phyloP scores from a whole-genome alignment of 2,888 invertebrate genomes.

The Bellardia pandia region DNA sequence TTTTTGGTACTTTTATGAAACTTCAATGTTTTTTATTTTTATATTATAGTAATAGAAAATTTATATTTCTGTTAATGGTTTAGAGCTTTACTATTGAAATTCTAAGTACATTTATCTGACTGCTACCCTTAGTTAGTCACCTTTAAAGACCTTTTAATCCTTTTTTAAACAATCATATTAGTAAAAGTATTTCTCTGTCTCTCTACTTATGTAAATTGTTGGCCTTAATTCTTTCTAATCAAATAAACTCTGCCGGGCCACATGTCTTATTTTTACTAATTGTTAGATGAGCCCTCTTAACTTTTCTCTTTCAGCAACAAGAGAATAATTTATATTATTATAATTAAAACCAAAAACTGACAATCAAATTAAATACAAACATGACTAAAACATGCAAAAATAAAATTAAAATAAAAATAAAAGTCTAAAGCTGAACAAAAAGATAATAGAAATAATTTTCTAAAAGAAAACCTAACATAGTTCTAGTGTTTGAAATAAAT shows the following conservation, averaged over 20 bases:
- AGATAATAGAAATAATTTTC: neutral
- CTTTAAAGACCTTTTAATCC: no score
- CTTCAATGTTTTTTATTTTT: no score
- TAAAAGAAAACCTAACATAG: neutral
- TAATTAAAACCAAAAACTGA: slow-evolving; percentile 71
- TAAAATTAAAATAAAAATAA: slow-evolving; percentile 7
- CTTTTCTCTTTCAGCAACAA: slow-evolving; percentile 4
- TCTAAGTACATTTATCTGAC: no score
- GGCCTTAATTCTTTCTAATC: no score
- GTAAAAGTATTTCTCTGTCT: no score
- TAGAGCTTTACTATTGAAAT: no score
- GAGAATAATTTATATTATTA: slow-evolving; percentile 59
- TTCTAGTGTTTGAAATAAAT: neutral
- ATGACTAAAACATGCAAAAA: slow-evolving; percentile 54
- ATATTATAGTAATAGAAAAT: no score
- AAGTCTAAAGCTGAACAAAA: neutral
- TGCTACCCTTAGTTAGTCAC: no score
- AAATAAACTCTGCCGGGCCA: neutral
- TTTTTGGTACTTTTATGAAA: no score
- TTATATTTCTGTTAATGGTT: no score
- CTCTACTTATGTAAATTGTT: no score
- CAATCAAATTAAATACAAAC: slow-evolving; percentile 62
- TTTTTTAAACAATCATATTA: no score
- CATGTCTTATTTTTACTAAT: slow-evolving; percentile 44
- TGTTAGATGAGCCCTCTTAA: slow-evolving; percentile 37